Conservation (phyloP, 1,140 invertebrate genomes). For the Papilio polyxenes region DNA sequence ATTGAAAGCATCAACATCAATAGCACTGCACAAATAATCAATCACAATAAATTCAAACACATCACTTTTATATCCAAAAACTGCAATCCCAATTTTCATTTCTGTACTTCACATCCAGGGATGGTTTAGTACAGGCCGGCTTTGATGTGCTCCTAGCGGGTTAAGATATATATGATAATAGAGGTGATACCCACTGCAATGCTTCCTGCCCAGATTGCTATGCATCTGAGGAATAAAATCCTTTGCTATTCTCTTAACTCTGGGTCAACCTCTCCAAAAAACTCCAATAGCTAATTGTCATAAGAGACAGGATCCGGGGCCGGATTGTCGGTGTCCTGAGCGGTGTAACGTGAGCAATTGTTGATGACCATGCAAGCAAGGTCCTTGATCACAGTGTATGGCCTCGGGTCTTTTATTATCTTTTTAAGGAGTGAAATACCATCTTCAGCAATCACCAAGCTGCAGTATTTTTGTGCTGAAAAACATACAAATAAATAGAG, state of each 20-base stretch:
- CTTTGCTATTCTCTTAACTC: conserved; percentile 51
- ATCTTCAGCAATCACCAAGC: conserved; percentile 91
- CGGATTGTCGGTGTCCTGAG: conserved; percentile 38
- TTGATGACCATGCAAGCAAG: conserved; percentile 85
- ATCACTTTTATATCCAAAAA: background rate
- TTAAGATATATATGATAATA: background rate
- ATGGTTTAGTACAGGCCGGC: background rate
- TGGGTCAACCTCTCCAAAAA: conserved; percentile 65
- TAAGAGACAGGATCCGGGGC: conserved; percentile 37
- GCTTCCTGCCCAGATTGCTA: conserved; percentile 10
- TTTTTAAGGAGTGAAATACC: conserved; percentile 88
- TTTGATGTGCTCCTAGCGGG: background rate
- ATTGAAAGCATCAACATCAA: background rate
- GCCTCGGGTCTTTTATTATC: conserved; percentile 83
- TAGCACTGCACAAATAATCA: background rate
- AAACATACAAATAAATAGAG: conserved; percentile 44
- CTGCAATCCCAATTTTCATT: background rate
- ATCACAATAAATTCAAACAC: background rate
- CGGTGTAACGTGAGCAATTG: conserved; percentile 79
- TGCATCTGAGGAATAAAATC: conserved; percentile 18
- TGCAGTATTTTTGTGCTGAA: conserved; percentile 93
- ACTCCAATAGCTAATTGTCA: conserved; percentile 72
- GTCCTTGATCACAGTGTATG: conserved; percentile 84
- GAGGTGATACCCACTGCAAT: background rate
- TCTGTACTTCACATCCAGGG: background rate